Percentiles rank a stretch among this genome's conserved stretches.
Evolutionary conservation across 1,140 invertebrate genomes (phyloP).

Genomic region (Drosophila orosa): DNA sequence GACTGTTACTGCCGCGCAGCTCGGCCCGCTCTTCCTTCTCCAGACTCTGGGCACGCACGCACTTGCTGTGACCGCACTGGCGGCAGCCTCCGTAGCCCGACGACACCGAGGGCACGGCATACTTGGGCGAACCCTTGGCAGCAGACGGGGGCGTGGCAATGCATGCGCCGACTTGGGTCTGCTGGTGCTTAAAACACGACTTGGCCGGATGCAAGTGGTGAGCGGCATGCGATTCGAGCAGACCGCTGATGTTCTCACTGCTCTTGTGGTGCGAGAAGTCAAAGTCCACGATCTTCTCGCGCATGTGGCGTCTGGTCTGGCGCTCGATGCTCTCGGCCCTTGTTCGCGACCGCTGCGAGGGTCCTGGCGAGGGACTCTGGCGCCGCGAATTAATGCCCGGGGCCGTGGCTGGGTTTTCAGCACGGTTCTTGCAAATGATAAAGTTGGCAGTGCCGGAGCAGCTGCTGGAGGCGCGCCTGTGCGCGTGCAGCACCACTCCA

Average conservation of each 20-base stretch:
- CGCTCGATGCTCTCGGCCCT: slow-evolving; percentile 79
- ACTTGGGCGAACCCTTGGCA: slow-evolving; percentile 60
- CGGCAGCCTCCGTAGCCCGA: slow-evolving; percentile 60
- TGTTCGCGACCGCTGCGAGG: slow-evolving; percentile 58
- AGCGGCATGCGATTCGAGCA: slow-evolving; percentile 50
- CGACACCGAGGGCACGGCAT: slow-evolving; percentile 38
- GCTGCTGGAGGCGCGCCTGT: slow-evolving; percentile 70
- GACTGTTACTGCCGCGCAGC: slow-evolving; percentile 58
- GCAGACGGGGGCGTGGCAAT: slow-evolving; percentile 47
- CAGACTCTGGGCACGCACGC: slow-evolving; percentile 73
- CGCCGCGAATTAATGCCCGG: slow-evolving; percentile 44
- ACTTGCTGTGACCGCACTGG: slow-evolving; percentile 80
- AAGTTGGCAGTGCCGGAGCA: slow-evolving; percentile 74
- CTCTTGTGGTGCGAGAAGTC: slow-evolving; percentile 84
- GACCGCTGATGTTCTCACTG: slow-evolving; percentile 72
- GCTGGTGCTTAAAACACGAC: slow-evolving; percentile 82
- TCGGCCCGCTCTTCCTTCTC: slow-evolving; percentile 67
- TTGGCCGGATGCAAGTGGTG: slow-evolving; percentile 74
- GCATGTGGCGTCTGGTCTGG: slow-evolving; percentile 67
- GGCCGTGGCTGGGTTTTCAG: slow-evolving; percentile 16
- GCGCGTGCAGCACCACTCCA: slow-evolving; percentile 49
- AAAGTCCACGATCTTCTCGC: slow-evolving; percentile 83
- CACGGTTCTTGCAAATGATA: slow-evolving; percentile 66
- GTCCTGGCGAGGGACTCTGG: slow-evolving; percentile 69
- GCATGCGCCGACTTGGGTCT: slow-evolving; percentile 65